These are phyloP conservation scores for Punctoribates punctum DNA, from an alignment of 2,888 invertebrate genomes.

Conservation along the genomic window DNA sequence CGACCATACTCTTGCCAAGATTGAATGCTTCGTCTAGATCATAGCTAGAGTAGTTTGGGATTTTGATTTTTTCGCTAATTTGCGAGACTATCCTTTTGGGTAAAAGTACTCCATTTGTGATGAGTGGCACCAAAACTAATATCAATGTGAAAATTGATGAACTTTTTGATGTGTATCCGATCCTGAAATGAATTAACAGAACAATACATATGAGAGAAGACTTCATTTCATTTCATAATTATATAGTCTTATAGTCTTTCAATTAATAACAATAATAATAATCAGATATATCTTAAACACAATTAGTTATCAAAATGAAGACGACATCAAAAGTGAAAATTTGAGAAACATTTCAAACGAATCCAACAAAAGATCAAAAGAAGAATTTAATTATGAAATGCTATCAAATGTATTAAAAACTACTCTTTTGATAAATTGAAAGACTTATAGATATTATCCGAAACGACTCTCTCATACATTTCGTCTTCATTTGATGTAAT, in stretches of 20 bases:
- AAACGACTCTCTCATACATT: not conserved
- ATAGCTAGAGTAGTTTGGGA: slow-evolving; percentile 22
- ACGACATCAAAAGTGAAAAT: no score
- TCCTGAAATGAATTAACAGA: not conserved
- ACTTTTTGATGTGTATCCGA: not conserved
- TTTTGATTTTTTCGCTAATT: slow-evolving; percentile 34
- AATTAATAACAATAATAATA: not conserved
- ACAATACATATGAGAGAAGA: not conserved
- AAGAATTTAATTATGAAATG: no score
- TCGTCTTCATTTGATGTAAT: not conserved
- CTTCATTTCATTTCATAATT: not conserved
- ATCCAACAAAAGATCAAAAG: no score
- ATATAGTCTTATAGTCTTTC: not conserved
- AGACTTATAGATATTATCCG: no score
- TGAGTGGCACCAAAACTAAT: slow-evolving; percentile 3
- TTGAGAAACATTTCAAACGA: no score
- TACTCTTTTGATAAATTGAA: no score
- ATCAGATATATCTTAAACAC: no score
- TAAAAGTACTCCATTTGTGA: slow-evolving; percentile 17
- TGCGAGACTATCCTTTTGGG: slow-evolving; percentile 37
- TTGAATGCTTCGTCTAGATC: slow-evolving; percentile 44
- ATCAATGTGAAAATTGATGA: not conserved
- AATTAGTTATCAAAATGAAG: no score
- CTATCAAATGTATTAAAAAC: no score
- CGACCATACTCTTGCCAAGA: slow-evolving; percentile 43